A percentile compares a stretch with the other conserved stretches of the same genome.
Conservation (phyloP, 2,888 invertebrate species). For the Chrysomela aeneicollis region DNA sequence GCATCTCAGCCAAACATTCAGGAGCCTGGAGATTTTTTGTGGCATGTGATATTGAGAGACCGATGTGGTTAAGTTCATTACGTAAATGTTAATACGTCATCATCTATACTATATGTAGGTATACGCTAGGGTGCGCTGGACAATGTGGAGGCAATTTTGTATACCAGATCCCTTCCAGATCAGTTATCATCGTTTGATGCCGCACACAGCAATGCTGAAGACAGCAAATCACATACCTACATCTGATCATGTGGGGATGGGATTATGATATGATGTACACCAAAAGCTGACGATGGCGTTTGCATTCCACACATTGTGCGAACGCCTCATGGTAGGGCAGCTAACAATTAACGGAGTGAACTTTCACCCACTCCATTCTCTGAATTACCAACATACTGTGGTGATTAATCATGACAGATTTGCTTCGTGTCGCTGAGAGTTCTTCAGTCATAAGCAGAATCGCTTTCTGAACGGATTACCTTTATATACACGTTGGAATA, state of each 20-base stretch:
- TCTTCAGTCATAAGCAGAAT: conserved; percentile 18
- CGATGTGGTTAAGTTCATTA: too few species aligned
- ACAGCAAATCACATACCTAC: conserved; percentile 4
- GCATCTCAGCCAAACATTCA: too few species aligned
- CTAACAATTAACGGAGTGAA: conserved; percentile 13
- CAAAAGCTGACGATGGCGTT: conserved; percentile 34
- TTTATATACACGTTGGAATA: background rate
- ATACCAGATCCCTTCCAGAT: too few species aligned
- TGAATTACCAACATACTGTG: conserved; percentile 22
- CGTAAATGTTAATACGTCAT: too few species aligned
- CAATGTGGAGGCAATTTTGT: too few species aligned
- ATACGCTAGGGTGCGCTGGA: too few species aligned
- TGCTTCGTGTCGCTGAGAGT: conserved; percentile 7
- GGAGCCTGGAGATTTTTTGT: too few species aligned
- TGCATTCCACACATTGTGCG: conserved; percentile 16
- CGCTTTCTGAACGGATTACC: conserved; percentile 9
- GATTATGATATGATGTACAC: background rate
- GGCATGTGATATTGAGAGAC: too few species aligned
- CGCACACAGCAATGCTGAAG: background rate
- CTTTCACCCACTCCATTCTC: background rate
- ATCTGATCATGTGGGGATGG: conserved; percentile 11
- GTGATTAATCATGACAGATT: conserved; percentile 22
- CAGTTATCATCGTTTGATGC: background rate
- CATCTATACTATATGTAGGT: too few species aligned
- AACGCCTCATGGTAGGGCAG: conserved; percentile 16